phyloP scores from a whole-genome alignment of 2,113 vertebrate species.

The Macrotus californicus region DNA sequence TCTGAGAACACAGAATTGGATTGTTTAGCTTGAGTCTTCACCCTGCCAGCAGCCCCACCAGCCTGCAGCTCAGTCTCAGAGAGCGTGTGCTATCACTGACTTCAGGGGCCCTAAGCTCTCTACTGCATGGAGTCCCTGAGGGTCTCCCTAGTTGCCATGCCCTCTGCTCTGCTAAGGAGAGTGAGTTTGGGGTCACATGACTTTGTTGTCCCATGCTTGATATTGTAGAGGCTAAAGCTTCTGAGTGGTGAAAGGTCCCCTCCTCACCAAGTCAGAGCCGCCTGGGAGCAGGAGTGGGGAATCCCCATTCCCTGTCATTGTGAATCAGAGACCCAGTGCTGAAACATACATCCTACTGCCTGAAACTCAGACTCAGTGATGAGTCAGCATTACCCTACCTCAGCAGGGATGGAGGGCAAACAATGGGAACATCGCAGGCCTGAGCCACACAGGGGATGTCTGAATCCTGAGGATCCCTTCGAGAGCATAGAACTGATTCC shows the following conservation, averaged over 20 bases:
- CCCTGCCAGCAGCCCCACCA: not conserved
- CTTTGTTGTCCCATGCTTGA: not conserved
- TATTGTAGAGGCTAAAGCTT: not conserved
- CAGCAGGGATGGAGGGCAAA: not conserved
- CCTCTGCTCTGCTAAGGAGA: not conserved
- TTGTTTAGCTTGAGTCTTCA: not conserved
- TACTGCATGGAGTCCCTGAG: not conserved
- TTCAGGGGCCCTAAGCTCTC: not conserved
- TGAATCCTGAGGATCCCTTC: not conserved
- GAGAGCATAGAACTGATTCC: not conserved
- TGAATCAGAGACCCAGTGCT: conserved; percentile 42
- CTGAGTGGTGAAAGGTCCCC: not conserved
- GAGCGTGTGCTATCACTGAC: not conserved
- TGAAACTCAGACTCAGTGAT: conserved; percentile 68
- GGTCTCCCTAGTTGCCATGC: not conserved
- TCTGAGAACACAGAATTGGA: not conserved
- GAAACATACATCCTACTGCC: not conserved
- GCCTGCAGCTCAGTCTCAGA: not conserved
- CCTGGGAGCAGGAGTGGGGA: not conserved
- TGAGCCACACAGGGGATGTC: not conserved
- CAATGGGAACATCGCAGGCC: not conserved
- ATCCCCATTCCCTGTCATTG: not conserved
- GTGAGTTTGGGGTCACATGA: not conserved
- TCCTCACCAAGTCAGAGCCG: not conserved
- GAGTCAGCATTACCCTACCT: conserved; percentile 53